phyloP scores from a whole-genome alignment of 2,888 invertebrate genomes.

The Latrodectus hesperus region DNA sequence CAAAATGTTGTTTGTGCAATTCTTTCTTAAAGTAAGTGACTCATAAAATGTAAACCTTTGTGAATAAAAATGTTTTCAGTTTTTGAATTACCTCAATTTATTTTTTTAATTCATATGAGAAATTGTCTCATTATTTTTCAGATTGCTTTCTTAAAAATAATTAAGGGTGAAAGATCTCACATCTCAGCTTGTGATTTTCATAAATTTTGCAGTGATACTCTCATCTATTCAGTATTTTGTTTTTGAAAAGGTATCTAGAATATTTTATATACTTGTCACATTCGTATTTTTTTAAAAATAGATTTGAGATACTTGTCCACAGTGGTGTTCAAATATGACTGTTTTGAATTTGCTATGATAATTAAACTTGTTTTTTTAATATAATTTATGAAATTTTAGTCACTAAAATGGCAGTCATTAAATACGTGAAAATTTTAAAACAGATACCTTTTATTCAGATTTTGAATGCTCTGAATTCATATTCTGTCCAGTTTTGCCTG shows the following conservation, averaged over 20 bases:
- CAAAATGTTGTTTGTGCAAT: too few species aligned
- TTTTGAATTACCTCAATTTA: neutral
- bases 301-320: conserved; percentile 61
- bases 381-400: conserved; percentile 16
- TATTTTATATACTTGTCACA: conserved; percentile 59
- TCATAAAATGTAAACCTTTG: too few species aligned
- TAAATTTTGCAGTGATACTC: conserved; percentile 15
- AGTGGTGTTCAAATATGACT: conserved; percentile 65
- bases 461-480: neutral
- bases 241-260: conserved; percentile 43
- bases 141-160: neutral
- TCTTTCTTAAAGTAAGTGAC: too few species aligned
- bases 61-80: neutral
- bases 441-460: conserved; percentile 31
- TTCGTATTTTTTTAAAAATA: conserved; percentile 57
- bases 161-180: conserved; percentile 23
- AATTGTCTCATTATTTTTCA: neutral
- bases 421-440: conserved; percentile 2
- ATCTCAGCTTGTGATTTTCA: conserved; percentile 25
- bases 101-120: neutral
- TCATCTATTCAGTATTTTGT: conserved; percentile 45
- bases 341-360: conserved; percentile 16
- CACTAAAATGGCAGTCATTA: conserved; percentile 15
- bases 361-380: conserved; percentile 36
- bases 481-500: conserved; percentile 21